These are phyloP conservation scores for Dolichomitus sp. DNA, from an alignment of 2,888 invertebrate species.

Conservation along the genomic window DNA sequence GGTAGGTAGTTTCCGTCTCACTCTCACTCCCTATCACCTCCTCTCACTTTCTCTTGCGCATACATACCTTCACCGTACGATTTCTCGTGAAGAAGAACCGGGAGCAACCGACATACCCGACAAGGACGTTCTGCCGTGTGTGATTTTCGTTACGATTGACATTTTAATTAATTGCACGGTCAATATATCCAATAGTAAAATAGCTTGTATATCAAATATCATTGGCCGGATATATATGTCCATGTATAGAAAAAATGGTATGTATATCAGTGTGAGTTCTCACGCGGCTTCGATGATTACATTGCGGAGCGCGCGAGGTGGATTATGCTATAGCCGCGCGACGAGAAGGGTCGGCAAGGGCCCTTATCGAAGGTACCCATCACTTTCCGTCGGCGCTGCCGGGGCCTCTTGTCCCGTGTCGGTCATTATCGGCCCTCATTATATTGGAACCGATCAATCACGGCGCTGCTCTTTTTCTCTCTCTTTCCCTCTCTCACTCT, in stretches of 20 bases:
- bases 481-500: slow-evolving; percentile 32
- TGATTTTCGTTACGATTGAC: slow-evolving; percentile 24
- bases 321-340: slow-evolving; percentile 54
- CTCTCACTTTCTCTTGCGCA: slow-evolving; percentile 58
- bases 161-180: slow-evolving; percentile 13
- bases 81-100: slow-evolving; percentile 58
- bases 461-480: slow-evolving; percentile 65
- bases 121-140: slow-evolving; percentile 39
- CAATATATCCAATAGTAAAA: slow-evolving; percentile 26
- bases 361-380: slow-evolving; percentile 79
- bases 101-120: slow-evolving; percentile 33
- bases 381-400: slow-evolving; percentile 80
- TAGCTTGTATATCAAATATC: neutral
- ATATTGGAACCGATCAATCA: slow-evolving; percentile 85
- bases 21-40: slow-evolving; percentile 54
- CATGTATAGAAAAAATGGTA: neutral
- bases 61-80: slow-evolving; percentile 19
- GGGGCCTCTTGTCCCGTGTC: slow-evolving; percentile 81
- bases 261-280: slow-evolving; percentile 36
- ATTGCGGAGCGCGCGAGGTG: slow-evolving; percentile 56
- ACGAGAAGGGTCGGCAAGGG: slow-evolving; percentile 53
- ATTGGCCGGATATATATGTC: neutral
- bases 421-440: slow-evolving; percentile 86
- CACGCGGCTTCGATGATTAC: slow-evolving; percentile 29
- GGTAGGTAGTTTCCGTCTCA: slow-evolving; percentile 73